Evolutionary conservation across 35 echinoderm and acorn worm genomes (phyloP), one percentile per base, ranked within the genome.

Genomic region (Diadema setosum): DNA sequence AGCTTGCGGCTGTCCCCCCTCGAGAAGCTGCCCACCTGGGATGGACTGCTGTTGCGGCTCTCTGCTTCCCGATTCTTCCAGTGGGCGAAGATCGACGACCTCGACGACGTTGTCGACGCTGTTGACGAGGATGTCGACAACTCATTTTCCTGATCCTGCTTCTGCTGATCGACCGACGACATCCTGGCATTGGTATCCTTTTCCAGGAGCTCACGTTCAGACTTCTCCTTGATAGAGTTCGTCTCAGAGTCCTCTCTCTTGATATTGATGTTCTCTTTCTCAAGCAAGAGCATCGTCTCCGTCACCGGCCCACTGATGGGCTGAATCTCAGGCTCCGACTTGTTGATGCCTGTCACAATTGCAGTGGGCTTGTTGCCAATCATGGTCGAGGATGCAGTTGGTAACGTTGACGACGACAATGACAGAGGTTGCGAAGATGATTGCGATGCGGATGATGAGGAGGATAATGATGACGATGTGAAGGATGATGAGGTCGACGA

Each of bases 1-100:
- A 34, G 29, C 80, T 90, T 36, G 46, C 82, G 49, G 70, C 84
- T 65, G 75, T 91, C 81, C 35, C 41, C 65, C 46, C 81, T 36
- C 32, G 40, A 21, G 56, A 45, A 37, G 82, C 40, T 42, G 81
- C 37, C 65, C 84, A 31, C 18, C 43, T 30, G 42, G 15, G 46
- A 26, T 1, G 46, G 43, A 3, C 63, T 70, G 33, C 55, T 75
- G 7, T 89, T 89, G 14, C 33, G 25, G n/a, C 36, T 81, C 52
- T 56, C 55, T 15, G 39, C 40, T 4, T 17, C 45, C 50, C 52
- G 39, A 11, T 61, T 58, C 81, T 84, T 78, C 73, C 73, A 78
- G 21, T 78, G 73, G 3, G 33, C 73, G 8, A 78, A 78, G 29
- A 78, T 78, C 12, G 73, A 78, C 24, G 73, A 39, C n/a, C 40